Percentiles rank a stretch among this genome's conserved stretches.
Evolutionary conservation across 2,113 vertebrate species (phyloP).

Genomic region (Noctilio leporinus): DNA sequence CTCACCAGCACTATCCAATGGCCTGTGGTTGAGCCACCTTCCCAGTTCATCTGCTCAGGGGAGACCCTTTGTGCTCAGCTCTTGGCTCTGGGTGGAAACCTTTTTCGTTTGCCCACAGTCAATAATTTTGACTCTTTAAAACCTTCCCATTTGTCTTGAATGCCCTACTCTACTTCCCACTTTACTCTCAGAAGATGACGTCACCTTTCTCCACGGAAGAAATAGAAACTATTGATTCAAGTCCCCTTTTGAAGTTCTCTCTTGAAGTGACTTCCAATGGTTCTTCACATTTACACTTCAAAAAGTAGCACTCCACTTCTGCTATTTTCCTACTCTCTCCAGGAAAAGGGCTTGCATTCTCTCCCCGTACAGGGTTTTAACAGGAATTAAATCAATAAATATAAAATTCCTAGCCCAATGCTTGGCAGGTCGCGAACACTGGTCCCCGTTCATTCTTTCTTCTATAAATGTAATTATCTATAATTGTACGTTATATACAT

Average conservation of each 20-base stretch:
- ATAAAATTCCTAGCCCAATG: background rate
- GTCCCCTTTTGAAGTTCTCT: background rate
- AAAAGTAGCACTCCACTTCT: background rate
- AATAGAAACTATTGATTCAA: background rate
- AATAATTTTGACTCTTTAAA: background rate
- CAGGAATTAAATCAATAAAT: background rate
- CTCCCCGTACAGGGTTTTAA: background rate
- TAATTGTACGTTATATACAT: background rate
- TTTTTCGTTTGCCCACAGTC: background rate
- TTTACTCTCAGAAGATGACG: background rate
- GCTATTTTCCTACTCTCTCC: background rate
- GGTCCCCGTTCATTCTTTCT: background rate
- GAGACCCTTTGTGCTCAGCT: background rate
- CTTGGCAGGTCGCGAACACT: background rate
- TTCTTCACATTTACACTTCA: background rate
- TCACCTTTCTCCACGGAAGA: background rate
- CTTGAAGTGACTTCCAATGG: background rate
- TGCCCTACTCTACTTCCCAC: background rate
- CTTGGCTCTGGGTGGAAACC: rapidly evolving
- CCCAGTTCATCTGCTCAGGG: background rate
- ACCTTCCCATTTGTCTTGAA: background rate
- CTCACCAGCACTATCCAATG: background rate
- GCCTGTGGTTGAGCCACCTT: background rate
- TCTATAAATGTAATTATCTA: background rate
- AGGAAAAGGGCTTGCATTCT: background rate